A percentile compares a stretch with the other conserved stretches of the same genome.
Evolutionary conservation across 2,797 vertebrate genomes (phyloP).

Genomic region (Poeciliopsis paucimaculata): DNA sequence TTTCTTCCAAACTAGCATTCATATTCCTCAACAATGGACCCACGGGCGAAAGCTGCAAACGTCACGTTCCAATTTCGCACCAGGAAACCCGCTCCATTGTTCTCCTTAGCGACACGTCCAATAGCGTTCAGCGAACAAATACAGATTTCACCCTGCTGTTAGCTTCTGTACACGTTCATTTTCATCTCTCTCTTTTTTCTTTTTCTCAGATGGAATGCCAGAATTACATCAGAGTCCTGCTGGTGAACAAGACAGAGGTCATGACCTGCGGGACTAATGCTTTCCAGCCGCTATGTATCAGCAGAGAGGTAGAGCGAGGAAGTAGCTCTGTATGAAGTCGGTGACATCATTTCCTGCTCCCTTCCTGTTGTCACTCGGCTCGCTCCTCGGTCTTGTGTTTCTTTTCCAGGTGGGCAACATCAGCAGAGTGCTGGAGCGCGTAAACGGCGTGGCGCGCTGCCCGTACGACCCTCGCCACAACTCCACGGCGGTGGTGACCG

Average conservation of each 20-base stretch:
- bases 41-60: slow-evolving; percentile 12
- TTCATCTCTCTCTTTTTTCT: slow-evolving; percentile 15
- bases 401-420: slow-evolving; percentile 90
- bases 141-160: slow-evolving; percentile 1
- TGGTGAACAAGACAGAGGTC: slow-evolving; percentile 92
- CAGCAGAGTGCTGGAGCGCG: slow-evolving; percentile 90
- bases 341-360: not conserved
- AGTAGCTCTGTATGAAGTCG: not conserved
- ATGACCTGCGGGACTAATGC: slow-evolving; percentile 97
- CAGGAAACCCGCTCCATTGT: slow-evolving; percentile 27
- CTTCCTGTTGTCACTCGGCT: not conserved
- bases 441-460: slow-evolving; percentile 96
- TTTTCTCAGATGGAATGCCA: slow-evolving; percentile 90
- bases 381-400: not conserved
- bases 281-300: slow-evolving; percentile 93
- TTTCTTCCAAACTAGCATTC: slow-evolving; percentile 20
- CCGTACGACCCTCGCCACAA: slow-evolving; percentile 97
- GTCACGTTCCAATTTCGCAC: slow-evolving; percentile 9
- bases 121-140: slow-evolving; percentile 3
- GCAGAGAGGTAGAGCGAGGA: slow-evolving; percentile 85
- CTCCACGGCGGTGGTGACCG: slow-evolving; percentile 96
- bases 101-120: slow-evolving; percentile 21
- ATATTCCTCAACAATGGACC: slow-evolving; percentile 39
- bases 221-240: slow-evolving; percentile 95
- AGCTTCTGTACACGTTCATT: slow-evolving; percentile 10